Evolutionary conservation across 2,797 vertebrate species (phyloP).

Genomic region (Neostethus bicornis): DNA sequence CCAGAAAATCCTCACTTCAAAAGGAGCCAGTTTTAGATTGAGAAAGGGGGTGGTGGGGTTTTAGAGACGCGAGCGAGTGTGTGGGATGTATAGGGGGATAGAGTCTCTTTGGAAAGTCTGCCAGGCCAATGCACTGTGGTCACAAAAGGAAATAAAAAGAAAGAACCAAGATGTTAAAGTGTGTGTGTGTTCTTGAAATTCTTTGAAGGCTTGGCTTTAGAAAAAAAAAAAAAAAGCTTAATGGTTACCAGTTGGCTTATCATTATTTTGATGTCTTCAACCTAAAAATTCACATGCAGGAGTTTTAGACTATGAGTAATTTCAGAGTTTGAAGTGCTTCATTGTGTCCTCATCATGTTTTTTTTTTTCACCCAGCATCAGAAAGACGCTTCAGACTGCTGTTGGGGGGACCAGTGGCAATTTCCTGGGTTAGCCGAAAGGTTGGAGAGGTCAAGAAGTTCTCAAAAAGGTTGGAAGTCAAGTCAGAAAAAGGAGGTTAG

Average conservation of each 20-base stretch:
- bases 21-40: conserved; percentile 63
- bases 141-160: conserved; percentile 45
- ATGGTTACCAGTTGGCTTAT: conserved; percentile 67
- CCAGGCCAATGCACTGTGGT: conserved; percentile 62
- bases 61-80: conserved; percentile 2
- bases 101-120: conserved; percentile 59
- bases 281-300: conserved; percentile 34
- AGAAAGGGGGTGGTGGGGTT: conserved; percentile 5
- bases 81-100: conserved; percentile 41
- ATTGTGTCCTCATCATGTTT: conserved; percentile 44
- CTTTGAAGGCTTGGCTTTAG: conserved; percentile 51
- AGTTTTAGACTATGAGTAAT: conserved; percentile 37
- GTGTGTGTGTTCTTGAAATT: conserved; percentile 47
- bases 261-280: conserved; percentile 44
- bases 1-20: conserved; percentile 78
- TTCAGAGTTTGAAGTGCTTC: conserved; percentile 20
- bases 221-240: conserved; percentile 32
- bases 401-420: conserved; percentile 35
- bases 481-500: conserved; percentile 53
- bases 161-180: conserved; percentile 42
- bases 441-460: conserved; percentile 58
- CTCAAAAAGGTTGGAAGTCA: conserved; percentile 45
- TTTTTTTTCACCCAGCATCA: conserved; percentile 32
- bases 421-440: conserved; percentile 64
- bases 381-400: conserved; percentile 29